Evolutionary conservation across 2,888 invertebrate genomes (phyloP), one percentile per base, ranked within the genome.

Genomic region (Cataglyphis cursor): DNA sequence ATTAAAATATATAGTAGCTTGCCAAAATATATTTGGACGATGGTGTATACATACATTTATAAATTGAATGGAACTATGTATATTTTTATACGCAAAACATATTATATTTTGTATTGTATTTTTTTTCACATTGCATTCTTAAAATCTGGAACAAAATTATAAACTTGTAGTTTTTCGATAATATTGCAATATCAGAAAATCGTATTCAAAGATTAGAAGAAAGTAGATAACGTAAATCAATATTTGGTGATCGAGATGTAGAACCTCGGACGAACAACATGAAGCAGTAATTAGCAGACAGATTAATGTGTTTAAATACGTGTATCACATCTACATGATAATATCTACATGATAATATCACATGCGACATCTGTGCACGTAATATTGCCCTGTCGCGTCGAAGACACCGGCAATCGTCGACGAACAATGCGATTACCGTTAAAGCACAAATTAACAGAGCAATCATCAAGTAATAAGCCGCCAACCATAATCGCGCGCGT

Each of bases 371-470:
- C 24, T 31, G 35, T 21, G 21, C 21, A n/a, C n/a, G 10, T 76
- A 75, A 68, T 31, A 21, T 59, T 59, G 57, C 15, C 41, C 31
- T 57, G 38, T 66, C 18, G 8, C 21, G n/a, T 24, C 57, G 41
- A 78, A 78, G 57, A 78, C 31, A 12, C 31, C 57, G n/a, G 12
- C 61, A 62, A 62, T 48, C 62, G 8, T 75, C 18, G 15, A 38
- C 41, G 41, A 57, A 78, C 44, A 80, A 59, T 18, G 21, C 54
- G 41, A 82, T 82, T 76, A 65, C n/a, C n/a, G 31, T 83, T 84
- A 82, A 84, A 73, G 59, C 35, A 2, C 59, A 70, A 68, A 78
- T 70, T 78, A 70, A 59, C 59, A 59, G 59, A 59, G 59, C 70
- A 68, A 78, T 65, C 44, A 28, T 51, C 38, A n/a, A 51, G 48